Conservation (phyloP, 2,888 invertebrate species). For the Dryobota labecula region DNA sequence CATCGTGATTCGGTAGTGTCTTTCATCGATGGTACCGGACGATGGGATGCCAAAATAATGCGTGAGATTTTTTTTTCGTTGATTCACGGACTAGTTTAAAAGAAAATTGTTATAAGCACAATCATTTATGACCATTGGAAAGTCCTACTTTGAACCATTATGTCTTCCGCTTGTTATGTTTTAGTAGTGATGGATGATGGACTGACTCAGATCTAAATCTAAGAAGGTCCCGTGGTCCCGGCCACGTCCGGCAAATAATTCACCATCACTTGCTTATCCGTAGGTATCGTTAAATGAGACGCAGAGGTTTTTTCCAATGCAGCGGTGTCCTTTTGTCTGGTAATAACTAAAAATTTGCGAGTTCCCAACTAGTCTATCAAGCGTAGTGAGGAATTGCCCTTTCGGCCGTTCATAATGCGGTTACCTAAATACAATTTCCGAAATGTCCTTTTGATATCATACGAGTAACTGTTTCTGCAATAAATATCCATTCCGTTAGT, state of each 20-base stretch:
- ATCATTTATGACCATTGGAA: not conserved
- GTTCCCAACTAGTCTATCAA: not conserved
- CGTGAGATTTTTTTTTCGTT: not conserved
- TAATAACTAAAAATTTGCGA: not conserved
- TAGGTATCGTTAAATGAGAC: not conserved
- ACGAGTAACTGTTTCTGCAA: not conserved
- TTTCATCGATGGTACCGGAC: not conserved
- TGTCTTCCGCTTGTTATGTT: not conserved
- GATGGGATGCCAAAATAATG: not conserved
- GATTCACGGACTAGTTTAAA: not conserved
- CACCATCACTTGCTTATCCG: not conserved
- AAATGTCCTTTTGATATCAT: not conserved
- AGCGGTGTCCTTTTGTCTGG: not conserved
- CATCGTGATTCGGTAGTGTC: not conserved
- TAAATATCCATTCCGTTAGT: not conserved
- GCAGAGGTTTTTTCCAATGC: not conserved
- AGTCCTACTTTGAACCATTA: not conserved
- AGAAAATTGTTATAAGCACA: slow-evolving; percentile 4
- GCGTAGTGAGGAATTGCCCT: not conserved
- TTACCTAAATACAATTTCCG: not conserved
- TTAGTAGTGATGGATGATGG: not conserved
- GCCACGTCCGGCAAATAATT: not conserved
- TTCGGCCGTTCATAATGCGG: not conserved
- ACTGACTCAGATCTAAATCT: not conserved
- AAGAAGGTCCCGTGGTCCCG: not conserved